Evolutionary conservation across 1,140 invertebrate genomes (phyloP), one percentile per base, ranked within the genome.

Genomic region (Acromyrmex echinatior): DNA sequence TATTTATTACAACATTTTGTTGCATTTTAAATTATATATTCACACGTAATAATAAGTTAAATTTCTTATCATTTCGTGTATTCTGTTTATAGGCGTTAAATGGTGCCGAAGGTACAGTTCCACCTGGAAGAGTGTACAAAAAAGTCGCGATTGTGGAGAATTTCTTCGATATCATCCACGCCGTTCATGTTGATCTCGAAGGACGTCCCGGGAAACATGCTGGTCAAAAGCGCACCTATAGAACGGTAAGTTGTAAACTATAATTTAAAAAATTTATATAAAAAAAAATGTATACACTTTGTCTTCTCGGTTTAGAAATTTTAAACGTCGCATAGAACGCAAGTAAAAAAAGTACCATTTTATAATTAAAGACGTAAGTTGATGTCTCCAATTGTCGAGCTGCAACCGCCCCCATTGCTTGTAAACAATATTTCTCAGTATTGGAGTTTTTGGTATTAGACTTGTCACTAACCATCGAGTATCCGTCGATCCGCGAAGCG

Each of bases 151-250:
- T 99, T 31, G 99, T 99, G 14, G 99, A 99, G 96, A 98, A 99
- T 92, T 99, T 99, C 96, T 99, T 99, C 94, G 98, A 99, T 93
- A 99, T 99, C 87, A 99, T 99, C 90, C 99, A 99, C 96, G 98
- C 97, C 28, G 98, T 99, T 21, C 99, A 99, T 94, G 98, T 99
- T 51, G 98, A 99, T 93, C 96, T 98, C 88, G 98, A 98, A 94
- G 98, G 98, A 88, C 96, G 98, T 92, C 97, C 98, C 86, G 98
- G 98, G 66, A 98, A 99, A 95, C 99, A 99, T 94, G 99, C 98
- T 16, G 99, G 99, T 56, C 99, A 99, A 93, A 99, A 99, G 93
- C 96, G 98, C 76, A 99, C 99, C 0, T 99, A 99, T 95, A 96
- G 98, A 96, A 99, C 98, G 93, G 99, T 99, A 96, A 98, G 98